These are phyloP conservation scores for Urocolius indicus DNA, from an alignment of 2,113 vertebrate species.

Conservation along the genomic window DNA sequence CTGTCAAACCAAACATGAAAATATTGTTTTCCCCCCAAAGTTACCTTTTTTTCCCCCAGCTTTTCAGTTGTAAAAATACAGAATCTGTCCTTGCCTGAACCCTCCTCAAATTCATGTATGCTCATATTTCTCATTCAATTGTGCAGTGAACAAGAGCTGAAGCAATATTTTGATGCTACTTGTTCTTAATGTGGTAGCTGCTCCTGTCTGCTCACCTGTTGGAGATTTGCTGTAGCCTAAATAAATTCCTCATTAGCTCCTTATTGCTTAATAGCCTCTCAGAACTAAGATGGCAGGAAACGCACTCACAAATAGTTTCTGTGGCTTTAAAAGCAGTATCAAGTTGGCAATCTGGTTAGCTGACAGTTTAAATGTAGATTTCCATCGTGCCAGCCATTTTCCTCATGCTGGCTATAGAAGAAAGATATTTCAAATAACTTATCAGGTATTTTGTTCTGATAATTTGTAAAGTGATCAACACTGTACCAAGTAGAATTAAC, in stretches of 20 bases:
- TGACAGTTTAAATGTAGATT: conserved; percentile 10
- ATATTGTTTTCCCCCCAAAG: not conserved
- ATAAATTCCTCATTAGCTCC: not conserved
- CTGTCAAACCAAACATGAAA: not conserved
- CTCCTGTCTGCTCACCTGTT: not conserved
- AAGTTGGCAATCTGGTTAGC: not conserved
- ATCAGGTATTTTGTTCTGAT: not conserved
- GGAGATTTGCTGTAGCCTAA: not conserved
- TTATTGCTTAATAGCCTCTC: not conserved
- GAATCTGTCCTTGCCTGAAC: not conserved
- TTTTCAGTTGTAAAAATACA: not conserved
- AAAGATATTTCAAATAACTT: not conserved
- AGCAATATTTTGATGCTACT: not conserved
- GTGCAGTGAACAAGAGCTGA: not conserved
- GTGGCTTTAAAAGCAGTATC: not conserved
- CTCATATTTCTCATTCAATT: not conserved
- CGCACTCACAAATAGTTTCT: not conserved
- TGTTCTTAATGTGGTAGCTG: rapidly evolving
- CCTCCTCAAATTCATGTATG: not conserved
- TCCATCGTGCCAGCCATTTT: conserved; percentile 15
- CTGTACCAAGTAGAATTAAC: not conserved
- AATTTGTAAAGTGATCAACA: not conserved
- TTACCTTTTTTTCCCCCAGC: not conserved
- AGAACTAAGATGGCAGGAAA: not conserved
- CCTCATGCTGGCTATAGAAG: not conserved